Evolutionary conservation across 1,140 invertebrate species (phyloP), one percentile per base, ranked within the genome.

Genomic region (Psix sp.): DNA sequence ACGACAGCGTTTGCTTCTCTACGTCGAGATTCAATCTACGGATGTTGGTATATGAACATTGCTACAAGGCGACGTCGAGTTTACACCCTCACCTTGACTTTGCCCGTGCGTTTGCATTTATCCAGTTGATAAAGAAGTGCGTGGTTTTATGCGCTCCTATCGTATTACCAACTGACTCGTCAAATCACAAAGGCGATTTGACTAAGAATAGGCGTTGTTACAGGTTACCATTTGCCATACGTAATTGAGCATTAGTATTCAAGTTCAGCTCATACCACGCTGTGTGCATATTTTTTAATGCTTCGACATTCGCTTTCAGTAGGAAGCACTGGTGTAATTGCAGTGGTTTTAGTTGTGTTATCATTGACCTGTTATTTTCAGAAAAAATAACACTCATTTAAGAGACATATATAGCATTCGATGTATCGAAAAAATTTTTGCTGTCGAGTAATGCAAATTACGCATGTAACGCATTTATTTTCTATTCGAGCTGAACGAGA

Each of bases 41-140:
- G 26, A 14, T 38, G 35, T 59, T 38, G 42, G 65, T 60, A 54
- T 60, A 67, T 59, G 20, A 10, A 13, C 17, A 24, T 26, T 42
- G 68, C 52, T 33, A 16, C 54, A 36, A 72, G 39, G 39, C 46
- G 24, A 66, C 38, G 62, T 56, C 39, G 49, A 42, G 24, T 67
- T 74, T 63, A 63, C 71, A 63, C 71, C 71, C 71, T 74, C 71
- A 45, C 39, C 63, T 59, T 59, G 63, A 54, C 57, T 74, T 67
- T 45, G 63, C 48, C 39, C 72, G 72, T 74, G 72, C 45, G 52
- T 36, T 5, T 59, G 65, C 72, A 74, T 74, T 65, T 68, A 52
- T 54, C 65, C 46, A 15, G 15, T 49, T 56, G 71, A 74, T 74
- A 74, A 74, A 74, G 71, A 62, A 63, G 71, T 45, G 49, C 71